Evolutionary conservation across 2,888 invertebrate genomes (phyloP).

Genomic region (Eupeodes latifasciatus): DNA sequence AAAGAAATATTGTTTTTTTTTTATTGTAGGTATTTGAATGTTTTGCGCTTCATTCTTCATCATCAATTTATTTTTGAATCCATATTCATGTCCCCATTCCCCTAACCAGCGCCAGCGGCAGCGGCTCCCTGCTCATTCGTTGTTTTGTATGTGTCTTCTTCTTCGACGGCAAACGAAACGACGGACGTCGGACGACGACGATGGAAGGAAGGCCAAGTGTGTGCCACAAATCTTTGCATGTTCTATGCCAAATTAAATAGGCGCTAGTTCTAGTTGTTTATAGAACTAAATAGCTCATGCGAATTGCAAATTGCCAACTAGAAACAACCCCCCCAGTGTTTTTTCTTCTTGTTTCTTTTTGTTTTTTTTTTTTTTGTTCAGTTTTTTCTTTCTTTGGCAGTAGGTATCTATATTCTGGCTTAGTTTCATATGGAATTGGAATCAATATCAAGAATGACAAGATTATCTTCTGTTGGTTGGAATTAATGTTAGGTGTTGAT

Average conservation of each 20-base stretch:
- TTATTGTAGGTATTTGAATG: slow-evolving; percentile 3
- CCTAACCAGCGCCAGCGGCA: background rate
- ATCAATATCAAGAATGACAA: slow-evolving; percentile 60
- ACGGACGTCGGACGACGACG: background rate
- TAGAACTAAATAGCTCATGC: slow-evolving; percentile 30
- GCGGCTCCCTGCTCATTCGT: slow-evolving; percentile 11
- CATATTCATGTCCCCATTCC: slow-evolving; percentile 8
- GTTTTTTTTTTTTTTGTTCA: no score
- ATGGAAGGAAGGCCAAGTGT: slow-evolving; percentile 69
- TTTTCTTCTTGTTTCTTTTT: background rate
- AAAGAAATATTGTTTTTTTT: slow-evolving; percentile 40
- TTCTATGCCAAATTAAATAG: slow-evolving; percentile 66
- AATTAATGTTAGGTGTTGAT: slow-evolving; percentile 42
- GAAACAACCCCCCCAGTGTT: slow-evolving; percentile 60
- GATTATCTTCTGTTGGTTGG: slow-evolving; percentile 49
- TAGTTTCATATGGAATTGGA: slow-evolving; percentile 25
- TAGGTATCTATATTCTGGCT: background rate
- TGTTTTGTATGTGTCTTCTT: slow-evolving; percentile 4
- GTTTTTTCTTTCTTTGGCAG: background rate
- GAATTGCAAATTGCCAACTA: slow-evolving; percentile 35
- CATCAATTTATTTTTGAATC: slow-evolving; percentile 72
- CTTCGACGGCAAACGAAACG: no score
- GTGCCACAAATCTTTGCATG: slow-evolving; percentile 64
- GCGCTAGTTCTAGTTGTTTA: slow-evolving; percentile 50
- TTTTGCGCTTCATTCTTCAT: slow-evolving; percentile 45